These are phyloP conservation scores for Azorinus chamasolen DNA, from an alignment of 2,888 invertebrate genomes.

Conservation along the genomic window DNA sequence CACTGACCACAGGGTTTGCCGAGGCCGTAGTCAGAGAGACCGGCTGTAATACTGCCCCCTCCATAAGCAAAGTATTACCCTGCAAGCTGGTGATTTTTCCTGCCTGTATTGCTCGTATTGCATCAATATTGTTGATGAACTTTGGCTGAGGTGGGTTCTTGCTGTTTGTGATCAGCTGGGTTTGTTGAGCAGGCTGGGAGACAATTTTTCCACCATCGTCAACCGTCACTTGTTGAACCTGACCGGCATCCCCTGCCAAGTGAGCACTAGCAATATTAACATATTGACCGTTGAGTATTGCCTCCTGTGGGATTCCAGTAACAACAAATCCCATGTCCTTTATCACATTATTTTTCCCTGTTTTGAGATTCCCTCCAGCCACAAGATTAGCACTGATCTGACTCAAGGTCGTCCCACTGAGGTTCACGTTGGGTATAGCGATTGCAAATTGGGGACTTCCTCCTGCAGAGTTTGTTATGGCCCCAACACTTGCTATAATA, in stretches of 20 bases:
- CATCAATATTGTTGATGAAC: constrained; percentile 53
- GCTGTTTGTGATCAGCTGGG: constrained; percentile 52
- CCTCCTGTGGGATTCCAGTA: constrained; percentile 75
- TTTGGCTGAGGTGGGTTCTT: constrained; percentile 38
- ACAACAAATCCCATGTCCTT: constrained; percentile 76
- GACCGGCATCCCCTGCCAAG: constrained; percentile 65
- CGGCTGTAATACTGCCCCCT: constrained; percentile 69
- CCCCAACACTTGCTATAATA: constrained; percentile 63
- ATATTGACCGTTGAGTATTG: constrained; percentile 80
- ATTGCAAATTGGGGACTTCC: constrained; percentile 69
- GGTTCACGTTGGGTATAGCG: constrained; percentile 74
- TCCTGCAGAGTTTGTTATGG: constrained; percentile 63
- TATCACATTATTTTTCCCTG: constrained; percentile 74
- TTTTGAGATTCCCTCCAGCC: constrained; percentile 63
- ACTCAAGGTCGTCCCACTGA: constrained; percentile 69
- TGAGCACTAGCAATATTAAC: constrained; percentile 77
- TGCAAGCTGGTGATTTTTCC: constrained; percentile 64
- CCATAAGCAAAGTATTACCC: constrained; percentile 75
- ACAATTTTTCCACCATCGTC: constrained; percentile 58
- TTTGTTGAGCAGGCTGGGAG: constrained; percentile 54
- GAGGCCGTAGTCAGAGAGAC: constrained; percentile 64
- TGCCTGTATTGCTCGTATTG: constrained; percentile 54
- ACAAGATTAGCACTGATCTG: constrained; percentile 73
- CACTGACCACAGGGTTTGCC: constrained; percentile 56
- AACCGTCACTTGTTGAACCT: constrained; percentile 51